Conservation (phyloP, 2,113 vertebrate species). For the Paracanthobrama guichenoti region DNA sequence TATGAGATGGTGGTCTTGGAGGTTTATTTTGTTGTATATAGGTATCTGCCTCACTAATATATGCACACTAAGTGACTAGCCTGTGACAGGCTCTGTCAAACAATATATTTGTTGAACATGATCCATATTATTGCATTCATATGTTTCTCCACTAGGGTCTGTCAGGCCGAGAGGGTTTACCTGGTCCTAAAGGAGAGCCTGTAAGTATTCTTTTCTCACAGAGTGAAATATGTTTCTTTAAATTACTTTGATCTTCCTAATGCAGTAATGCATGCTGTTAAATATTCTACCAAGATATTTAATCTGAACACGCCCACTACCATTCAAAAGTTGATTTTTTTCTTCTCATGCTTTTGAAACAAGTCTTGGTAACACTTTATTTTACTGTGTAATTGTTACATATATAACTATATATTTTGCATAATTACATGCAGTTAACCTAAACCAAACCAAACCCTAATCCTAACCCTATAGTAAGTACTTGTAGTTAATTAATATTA, state of each 20-base stretch:
- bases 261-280: background rate
- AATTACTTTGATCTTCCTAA: background rate
- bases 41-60: background rate
- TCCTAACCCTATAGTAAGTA: too few species aligned
- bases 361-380: too few species aligned
- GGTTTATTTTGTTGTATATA: background rate
- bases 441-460: too few species aligned
- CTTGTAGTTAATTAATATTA: too few species aligned
- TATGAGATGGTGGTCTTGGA: background rate
- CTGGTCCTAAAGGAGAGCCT: constrained; percentile 81
- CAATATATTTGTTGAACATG: background rate
- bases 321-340: too few species aligned
- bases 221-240: background rate
- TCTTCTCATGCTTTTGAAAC: too few species aligned
- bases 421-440: too few species aligned
- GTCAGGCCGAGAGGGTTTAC: constrained; percentile 70
- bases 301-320: background rate
- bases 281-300: background rate
- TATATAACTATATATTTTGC: too few species aligned
- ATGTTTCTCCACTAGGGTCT: constrained; percentile 73
- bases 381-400: too few species aligned
- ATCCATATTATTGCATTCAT: background rate
- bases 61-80: background rate
- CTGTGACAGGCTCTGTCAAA: background rate
- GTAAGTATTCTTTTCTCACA: constrained; percentile 69